Conservation (phyloP, 2,888 invertebrate genomes). For the Selenia dentaria region DNA sequence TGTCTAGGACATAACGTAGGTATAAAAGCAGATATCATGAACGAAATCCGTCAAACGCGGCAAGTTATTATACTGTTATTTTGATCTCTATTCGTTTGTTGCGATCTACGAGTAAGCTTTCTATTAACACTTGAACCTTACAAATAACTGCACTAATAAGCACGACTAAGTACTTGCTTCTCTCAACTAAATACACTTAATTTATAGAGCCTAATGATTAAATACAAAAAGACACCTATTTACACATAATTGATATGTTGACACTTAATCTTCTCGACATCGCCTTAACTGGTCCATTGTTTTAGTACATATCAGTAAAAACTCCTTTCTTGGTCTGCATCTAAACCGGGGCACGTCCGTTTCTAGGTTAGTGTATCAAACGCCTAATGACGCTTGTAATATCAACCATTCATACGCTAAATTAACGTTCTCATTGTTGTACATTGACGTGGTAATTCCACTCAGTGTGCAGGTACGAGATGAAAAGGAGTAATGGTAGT, state of each 20-base stretch:
- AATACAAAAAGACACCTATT: conserved; percentile 9
- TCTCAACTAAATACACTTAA: no score
- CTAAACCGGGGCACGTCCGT: conserved; percentile 54
- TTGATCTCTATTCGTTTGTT: no score
- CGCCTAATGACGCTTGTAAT: conserved; percentile 27
- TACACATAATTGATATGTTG: background rate
- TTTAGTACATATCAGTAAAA: conserved; percentile 9
- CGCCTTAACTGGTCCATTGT: conserved; percentile 17
- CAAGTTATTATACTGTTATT: no score
- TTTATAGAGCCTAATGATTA: no score
- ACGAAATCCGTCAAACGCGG: no score
- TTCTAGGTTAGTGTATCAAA: conserved; percentile 51
- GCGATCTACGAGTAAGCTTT: no score
- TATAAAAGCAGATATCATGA: no score
- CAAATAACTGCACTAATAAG: background rate
- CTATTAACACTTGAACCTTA: no score
- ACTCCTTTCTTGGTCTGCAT: conserved; percentile 33
- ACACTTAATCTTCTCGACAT: conserved; percentile 1
- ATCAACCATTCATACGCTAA: conserved; percentile 21
- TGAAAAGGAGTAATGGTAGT: conserved; percentile 43
- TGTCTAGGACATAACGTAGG: no score
- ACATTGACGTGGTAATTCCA: conserved; percentile 37
- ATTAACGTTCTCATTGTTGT: conserved; percentile 29
- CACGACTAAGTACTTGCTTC: background rate
- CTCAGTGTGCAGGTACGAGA: conserved; percentile 18